Percentiles rank a stretch among this genome's conserved stretches.
These are phyloP conservation scores for Mycalesis mineus DNA, from an alignment of 2,888 invertebrate genomes.

Conservation along the genomic window DNA sequence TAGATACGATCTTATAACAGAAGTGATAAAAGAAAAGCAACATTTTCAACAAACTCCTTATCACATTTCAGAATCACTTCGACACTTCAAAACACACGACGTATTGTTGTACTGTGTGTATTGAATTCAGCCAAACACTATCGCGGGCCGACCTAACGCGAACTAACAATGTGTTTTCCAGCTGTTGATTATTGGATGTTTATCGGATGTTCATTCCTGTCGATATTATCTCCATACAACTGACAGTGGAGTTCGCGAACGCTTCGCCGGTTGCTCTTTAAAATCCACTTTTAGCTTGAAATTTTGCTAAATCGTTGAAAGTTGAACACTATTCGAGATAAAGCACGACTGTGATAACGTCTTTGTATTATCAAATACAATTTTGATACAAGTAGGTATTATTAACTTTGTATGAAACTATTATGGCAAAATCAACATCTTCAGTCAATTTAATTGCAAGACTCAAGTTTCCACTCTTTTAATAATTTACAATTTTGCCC, in stretches of 20 bases:
- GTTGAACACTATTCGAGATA: not conserved
- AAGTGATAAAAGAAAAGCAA: not conserved
- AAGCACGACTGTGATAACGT: not conserved
- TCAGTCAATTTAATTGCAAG: too few species aligned
- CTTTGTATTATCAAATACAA: not conserved
- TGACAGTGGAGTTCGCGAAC: not conserved
- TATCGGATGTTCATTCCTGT: not conserved
- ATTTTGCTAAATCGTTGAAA: not conserved
- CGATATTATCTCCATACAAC: not conserved
- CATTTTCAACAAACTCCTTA: not conserved
- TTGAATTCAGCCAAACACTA: constrained; percentile 10
- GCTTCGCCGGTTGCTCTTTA: not conserved
- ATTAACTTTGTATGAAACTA: too few species aligned
- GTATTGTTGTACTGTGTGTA: not conserved
- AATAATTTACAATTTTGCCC: too few species aligned
- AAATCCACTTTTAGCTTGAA: not conserved
- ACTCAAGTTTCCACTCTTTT: not conserved
- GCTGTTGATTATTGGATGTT: constrained; percentile 7
- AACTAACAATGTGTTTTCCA: constrained; percentile 9
- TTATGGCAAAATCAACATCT: too few species aligned
- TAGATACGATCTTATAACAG: not conserved
- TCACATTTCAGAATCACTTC: constrained; percentile 2
- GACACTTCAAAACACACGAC: too few species aligned
- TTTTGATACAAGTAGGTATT: not conserved
- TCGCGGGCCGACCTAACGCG: constrained; percentile 2